Base-by-base conservation (phyloP, 2,797 vertebrate species). In the Acanthornis magna region DNA sequence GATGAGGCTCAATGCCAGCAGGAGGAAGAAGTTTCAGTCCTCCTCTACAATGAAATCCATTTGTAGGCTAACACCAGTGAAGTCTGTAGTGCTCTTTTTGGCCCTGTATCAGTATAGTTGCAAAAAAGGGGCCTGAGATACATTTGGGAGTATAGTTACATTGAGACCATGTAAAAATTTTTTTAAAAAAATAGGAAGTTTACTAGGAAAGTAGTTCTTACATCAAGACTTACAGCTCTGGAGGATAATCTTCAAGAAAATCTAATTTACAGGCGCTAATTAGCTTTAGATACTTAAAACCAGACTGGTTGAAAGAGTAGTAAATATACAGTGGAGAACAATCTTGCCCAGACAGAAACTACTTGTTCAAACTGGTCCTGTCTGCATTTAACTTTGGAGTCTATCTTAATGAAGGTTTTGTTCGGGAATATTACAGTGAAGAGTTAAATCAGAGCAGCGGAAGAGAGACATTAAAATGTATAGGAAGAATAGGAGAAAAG, bases 321-420 rank as follows among this genome's bases (percentile, higher is more conserved):
- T 78, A 95, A 85, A 93, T 75, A 81, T 11, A 84, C 21, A 53
- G 54, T 43, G 62, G 47, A 84, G 70, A 93, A 73, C 73, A 88
- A 62, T 88, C 89, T 89, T 96, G 95, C 89, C 82, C 40, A 27
- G 85, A 94, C 91, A 95, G 89, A 95, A 88, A 43, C 58, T 72
- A 29, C 91, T 95, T 96, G 94, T 95, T 90, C 73, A 48, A 90
- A 88, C 96, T 88, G 79, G 79, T 91, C 80, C 74, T 72, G 85
- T 81, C 62, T 84, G 54, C 58, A 45, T 88, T 84, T 92, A 55
- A 42, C 70, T 91, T 91, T 68, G 66, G 72, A 86, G 50, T 73
- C 89, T 86, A 42, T 93, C 91, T 95, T 96, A 96, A 94, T 95
- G 85, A 94, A 75, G 47, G 62, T 91, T 95, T 93, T 95, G 91